Percentiles rank a stretch among this genome's conserved stretches.
phyloP scores from a whole-genome alignment of 2,888 invertebrate genomes.

The Agriopis aurantiaria region DNA sequence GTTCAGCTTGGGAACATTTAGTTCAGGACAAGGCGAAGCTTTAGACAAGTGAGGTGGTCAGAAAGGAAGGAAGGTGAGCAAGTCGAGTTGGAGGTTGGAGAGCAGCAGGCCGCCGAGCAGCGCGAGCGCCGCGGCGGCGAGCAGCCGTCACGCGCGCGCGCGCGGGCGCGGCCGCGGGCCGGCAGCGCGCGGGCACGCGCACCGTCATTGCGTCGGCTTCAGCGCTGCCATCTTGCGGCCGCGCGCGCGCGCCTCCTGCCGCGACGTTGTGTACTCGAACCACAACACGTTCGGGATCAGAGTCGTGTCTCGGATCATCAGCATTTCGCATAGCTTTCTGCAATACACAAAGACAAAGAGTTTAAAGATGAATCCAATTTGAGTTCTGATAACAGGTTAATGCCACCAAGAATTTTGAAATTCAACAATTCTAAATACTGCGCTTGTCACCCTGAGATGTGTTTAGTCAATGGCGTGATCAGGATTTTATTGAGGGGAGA shows the following conservation, averaged over 20 bases:
- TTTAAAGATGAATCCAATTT: not conserved
- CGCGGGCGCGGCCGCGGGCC: constrained; percentile 69
- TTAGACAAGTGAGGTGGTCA: constrained; percentile 26
- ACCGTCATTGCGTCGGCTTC: constrained; percentile 93
- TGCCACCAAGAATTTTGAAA: too few species aligned
- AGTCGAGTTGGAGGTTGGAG: constrained; percentile 53
- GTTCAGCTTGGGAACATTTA: not conserved
- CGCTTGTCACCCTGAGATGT: too few species aligned
- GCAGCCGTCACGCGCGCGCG: constrained; percentile 52
- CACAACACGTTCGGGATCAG: constrained; percentile 96
- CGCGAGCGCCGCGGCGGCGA: constrained; percentile 70
- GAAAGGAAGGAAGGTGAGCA: constrained; percentile 57
- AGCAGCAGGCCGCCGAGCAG: constrained; percentile 71
- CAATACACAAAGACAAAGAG: constrained; percentile 50
- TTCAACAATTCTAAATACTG: too few species aligned
- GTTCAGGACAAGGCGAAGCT: not conserved
- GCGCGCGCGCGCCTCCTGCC: constrained; percentile 93
- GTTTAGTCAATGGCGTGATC: too few species aligned
- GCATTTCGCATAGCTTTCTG: constrained; percentile 94
- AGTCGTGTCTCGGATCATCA: constrained; percentile 95
- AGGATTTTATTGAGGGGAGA: too few species aligned
- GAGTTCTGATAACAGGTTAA: too few species aligned
- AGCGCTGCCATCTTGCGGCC: constrained; percentile 92
- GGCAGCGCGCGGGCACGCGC: constrained; percentile 76
- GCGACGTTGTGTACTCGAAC: constrained; percentile 96